phyloP scores from a whole-genome alignment of 2,113 vertebrate genomes.

The Erpornis zantholeuca region DNA sequence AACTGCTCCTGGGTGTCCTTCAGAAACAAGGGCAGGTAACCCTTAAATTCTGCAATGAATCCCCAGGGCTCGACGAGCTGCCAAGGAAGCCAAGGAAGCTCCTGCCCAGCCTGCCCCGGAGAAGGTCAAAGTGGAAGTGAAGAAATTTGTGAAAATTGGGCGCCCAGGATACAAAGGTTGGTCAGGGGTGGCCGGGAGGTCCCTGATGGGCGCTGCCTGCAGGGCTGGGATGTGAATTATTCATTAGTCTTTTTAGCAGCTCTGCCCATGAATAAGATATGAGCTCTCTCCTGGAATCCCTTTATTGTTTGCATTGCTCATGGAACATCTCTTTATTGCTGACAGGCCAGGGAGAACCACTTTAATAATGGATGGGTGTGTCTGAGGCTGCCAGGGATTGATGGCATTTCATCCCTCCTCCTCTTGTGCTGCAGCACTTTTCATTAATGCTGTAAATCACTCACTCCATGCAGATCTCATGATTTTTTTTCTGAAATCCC shows the following conservation, averaged over 20 bases:
- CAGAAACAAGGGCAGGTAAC: not conserved
- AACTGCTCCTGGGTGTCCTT: not conserved
- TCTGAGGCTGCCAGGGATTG: not conserved
- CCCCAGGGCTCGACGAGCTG: constrained; percentile 62
- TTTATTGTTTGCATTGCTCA: not conserved
- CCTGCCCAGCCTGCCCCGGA: constrained; percentile 95
- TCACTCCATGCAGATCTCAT: not conserved
- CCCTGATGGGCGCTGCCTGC: not conserved
- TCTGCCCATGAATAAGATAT: not conserved
- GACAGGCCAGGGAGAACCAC: not conserved
- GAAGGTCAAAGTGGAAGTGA: constrained; percentile 97
- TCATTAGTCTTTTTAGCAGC: not conserved
- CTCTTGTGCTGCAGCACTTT: not conserved
- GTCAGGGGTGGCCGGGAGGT: not conserved
- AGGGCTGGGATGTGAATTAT: not conserved
- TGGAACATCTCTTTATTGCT: not conserved
- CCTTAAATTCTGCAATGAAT: rapidly evolving
- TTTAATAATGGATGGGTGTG: not conserved
- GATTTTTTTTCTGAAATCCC: not conserved
- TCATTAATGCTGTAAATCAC: not conserved
- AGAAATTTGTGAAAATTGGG: constrained; percentile 98
- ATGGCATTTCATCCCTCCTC: not conserved
- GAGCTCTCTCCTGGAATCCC: not conserved
- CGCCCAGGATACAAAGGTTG: constrained; percentile 96
- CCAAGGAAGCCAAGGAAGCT: constrained; percentile 97